Percentiles rank a stretch among this genome's conserved stretches.
Evolutionary conservation across 2,113 vertebrate species (phyloP).

Genomic region (Hemibagrus wyckioides): DNA sequence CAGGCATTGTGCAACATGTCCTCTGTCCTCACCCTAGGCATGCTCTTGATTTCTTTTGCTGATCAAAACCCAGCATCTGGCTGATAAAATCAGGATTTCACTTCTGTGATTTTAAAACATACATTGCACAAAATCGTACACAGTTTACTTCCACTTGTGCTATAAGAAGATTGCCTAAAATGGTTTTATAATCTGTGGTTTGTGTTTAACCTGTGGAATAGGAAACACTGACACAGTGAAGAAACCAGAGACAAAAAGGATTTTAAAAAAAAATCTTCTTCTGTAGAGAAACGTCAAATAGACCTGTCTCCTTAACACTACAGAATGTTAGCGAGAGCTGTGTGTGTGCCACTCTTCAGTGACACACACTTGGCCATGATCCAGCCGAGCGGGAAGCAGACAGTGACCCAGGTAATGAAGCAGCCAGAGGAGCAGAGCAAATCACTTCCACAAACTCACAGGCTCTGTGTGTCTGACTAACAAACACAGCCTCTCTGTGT

Average conservation of each 20-base stretch:
- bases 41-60: conserved; percentile 11
- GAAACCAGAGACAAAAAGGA: background rate
- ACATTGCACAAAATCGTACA: background rate
- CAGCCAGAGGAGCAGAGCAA: conserved; percentile 54
- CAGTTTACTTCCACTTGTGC: background rate
- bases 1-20: conserved; percentile 19
- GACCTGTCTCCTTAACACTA: conserved; percentile 1
- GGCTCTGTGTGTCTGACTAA: conserved; percentile 47
- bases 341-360: conserved; percentile 30
- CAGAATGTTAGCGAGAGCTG: conserved; percentile 61
- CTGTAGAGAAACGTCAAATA: background rate
- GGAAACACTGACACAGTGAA: background rate
- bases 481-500: conserved; percentile 48
- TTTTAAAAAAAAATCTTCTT: background rate
- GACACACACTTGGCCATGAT: conserved; percentile 50
- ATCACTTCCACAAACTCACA: conserved; percentile 45
- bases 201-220: conserved; percentile 19
- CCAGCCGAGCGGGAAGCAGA: conserved; percentile 35
- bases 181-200: background rate
- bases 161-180: background rate
- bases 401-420: conserved; percentile 58
- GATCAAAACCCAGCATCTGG: conserved; percentile 4
- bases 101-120: background rate
- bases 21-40: conserved; percentile 13
- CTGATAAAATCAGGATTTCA: background rate